Base-by-base conservation (phyloP, 2,797 vertebrate species). In the Aldrovandia affinis region DNA sequence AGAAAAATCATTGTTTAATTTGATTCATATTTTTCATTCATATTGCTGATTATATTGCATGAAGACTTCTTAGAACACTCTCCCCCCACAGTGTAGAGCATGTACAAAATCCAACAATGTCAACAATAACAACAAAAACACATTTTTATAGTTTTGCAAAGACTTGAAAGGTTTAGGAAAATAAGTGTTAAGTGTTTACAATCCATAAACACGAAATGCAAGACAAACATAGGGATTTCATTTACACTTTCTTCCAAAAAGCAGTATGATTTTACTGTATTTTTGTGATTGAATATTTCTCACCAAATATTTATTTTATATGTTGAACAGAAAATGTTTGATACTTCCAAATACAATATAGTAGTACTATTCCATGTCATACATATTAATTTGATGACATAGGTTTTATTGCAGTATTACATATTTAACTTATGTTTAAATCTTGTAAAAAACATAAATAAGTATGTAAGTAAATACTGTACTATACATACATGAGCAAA, bases 231-330 rank as follows among this genome's bases (percentile, higher is more conserved):
- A 42, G 68, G 39, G 25, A 75, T 75, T 75, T 0, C 44, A 44
- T 75, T 47, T 75, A 10, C 70, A 25, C 70, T 65, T 28, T 28
- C n/a, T 28, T 30, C 7, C 68, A 42, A 42, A 42, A 68, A 33
- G 10, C 10, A 70, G 20, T 39, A 39, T 39, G 5, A 4, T 70
- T 36, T 14, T 18, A 3, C 22, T 42, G 1, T 44, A 3, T 15
- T 75, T 39, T 39, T 39, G 30, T 18, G 12, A 22, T 70, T 75
- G 25, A 20, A 68, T 79, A 84, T 78, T 63, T 78, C 47, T 83
- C 44, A 83, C 39, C 50, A 30, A 54, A 52, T 3, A 22, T 79
- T 44, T 44, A 78, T 63, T 79, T 44, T 54, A 42, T 61, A 44
- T 54, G 83, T 39, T 52, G 83, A 50, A 61, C 83, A 33, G 15